Base-by-base conservation (phyloP, 2,888 invertebrate species). In the Plagiodera versicolora region DNA sequence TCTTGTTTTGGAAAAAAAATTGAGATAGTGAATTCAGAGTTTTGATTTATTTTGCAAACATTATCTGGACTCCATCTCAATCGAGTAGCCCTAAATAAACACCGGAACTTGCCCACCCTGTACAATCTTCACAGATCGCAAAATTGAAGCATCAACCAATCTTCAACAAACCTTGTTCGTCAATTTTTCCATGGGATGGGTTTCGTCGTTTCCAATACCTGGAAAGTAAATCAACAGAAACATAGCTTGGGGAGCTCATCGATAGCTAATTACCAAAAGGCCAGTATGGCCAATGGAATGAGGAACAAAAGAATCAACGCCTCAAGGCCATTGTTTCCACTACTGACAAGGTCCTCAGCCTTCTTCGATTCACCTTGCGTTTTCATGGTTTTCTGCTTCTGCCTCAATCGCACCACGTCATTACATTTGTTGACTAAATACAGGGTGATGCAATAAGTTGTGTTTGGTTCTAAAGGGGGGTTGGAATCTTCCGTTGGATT, bases 361-460 rank as follows among this genome's bases (percentile, higher is more conserved):
- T 24, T n/a, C 30, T n/a, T 35, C 20, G 39, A 24, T 24, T 39
- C 39, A 1, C 14, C 45, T 24, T 10, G 9, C 10, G 61, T 55
- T 10, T 24, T 17, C 11, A 56, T 20, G 18, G 8, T 49, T 32
- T 24, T 58, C 45, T 60, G 35, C 2, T 16, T 1, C 16, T 14
- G 11, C 1, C 9, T 30, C 30, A 46, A 10, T 50, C 56, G 30
- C 1, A 20, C 32, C 58, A 50, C 54, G 0, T n/a, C 53, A 17
- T 48, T 30, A 54, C 61, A 71, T 11, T 51, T 28, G 19, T 69
- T 70, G 6, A 60, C 35, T 6, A 69, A 17, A 14, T 66, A 47
- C 2, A 70, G 11, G 2, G 39, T 16, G 2, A 70, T 44, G n/a
- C 30, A 46, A 17, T 69, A 66, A 28, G 58, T 60, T 5, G 52